phyloP scores from a whole-genome alignment of 2,888 invertebrate genomes.

The Rhopalosiphum nymphaeae region DNA sequence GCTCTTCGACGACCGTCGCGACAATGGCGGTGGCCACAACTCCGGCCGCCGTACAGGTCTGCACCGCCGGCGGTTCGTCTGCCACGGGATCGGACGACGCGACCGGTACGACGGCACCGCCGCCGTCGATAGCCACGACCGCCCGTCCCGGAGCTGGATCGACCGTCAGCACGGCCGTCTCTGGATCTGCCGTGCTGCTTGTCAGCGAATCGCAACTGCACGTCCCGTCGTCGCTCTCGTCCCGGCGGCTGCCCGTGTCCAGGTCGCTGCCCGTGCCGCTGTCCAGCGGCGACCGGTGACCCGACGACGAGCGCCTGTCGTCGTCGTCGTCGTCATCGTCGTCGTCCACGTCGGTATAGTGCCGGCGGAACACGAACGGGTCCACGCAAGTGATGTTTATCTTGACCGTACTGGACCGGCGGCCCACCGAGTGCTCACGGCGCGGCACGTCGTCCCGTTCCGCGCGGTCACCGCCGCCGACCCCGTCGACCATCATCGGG shows the following conservation, averaged over 20 bases:
- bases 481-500: slow-evolving; percentile 44
- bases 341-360: slow-evolving; percentile 63
- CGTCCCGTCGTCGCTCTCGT: slow-evolving; percentile 78
- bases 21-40: background rate
- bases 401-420: slow-evolving; percentile 70
- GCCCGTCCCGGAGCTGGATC: slow-evolving; percentile 69
- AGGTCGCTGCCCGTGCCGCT: slow-evolving; percentile 89
- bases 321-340: slow-evolving; percentile 63
- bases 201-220: slow-evolving; percentile 87
- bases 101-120: background rate
- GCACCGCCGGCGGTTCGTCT: slow-evolving; percentile 68
- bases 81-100: background rate
- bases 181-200: slow-evolving; percentile 75
- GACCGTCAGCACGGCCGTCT: slow-evolving; percentile 36
- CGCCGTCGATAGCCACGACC: background rate
- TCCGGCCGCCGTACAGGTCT: slow-evolving; percentile 69
- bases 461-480: background rate
- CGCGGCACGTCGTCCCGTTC: slow-evolving; percentile 42
- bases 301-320: slow-evolving; percentile 72
- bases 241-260: slow-evolving; percentile 74
- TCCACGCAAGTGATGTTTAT: slow-evolving; percentile 73
- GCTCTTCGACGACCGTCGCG: slow-evolving; percentile 10
- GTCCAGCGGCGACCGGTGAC: slow-evolving; percentile 86
- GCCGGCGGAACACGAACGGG: slow-evolving; percentile 65
- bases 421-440: slow-evolving; percentile 57